These are phyloP conservation scores for Brachionus paranguensis DNA, from an alignment of 1,140 invertebrate genomes.

Conservation along the genomic window DNA sequence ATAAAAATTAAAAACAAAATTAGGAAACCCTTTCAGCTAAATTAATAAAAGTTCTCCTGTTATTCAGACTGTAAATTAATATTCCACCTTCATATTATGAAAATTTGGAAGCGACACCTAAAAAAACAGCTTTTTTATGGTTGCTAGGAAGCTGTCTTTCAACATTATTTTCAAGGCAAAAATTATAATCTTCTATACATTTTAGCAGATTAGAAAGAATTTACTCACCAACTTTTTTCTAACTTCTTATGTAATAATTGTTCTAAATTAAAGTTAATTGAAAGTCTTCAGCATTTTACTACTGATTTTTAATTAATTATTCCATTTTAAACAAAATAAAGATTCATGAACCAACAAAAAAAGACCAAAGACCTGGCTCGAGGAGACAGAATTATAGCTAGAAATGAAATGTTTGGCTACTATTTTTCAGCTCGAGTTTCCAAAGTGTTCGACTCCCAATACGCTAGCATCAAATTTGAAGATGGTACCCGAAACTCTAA, in stretches of 20 bases:
- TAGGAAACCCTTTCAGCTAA: not conserved
- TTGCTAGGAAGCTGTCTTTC: not conserved
- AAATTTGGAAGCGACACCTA: not conserved
- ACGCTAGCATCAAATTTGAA: slow-evolving; percentile 32
- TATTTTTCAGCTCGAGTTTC: not conserved
- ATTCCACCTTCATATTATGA: not conserved
- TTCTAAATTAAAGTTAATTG: not conserved
- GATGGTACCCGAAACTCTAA: not conserved
- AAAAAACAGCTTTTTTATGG: not conserved
- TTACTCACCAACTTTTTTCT: not conserved
- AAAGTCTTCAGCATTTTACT: not conserved
- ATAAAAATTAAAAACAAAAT: not conserved
- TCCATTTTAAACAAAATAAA: not conserved
- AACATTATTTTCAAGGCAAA: not conserved
- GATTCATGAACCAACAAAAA: not conserved
- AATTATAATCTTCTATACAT: not conserved
- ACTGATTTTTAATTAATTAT: not conserved
- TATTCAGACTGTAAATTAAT: not conserved
- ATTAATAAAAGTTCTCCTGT: not conserved
- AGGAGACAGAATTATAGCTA: slow-evolving; percentile 2
- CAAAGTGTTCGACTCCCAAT: not conserved
- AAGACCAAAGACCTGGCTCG: not conserved
- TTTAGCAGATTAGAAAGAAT: not conserved
- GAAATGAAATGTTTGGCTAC: slow-evolving; percentile 10
- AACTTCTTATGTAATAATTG: not conserved